Evolutionary conservation across 2,888 invertebrate species (phyloP).

Genomic region (Drosophila putrida): DNA sequence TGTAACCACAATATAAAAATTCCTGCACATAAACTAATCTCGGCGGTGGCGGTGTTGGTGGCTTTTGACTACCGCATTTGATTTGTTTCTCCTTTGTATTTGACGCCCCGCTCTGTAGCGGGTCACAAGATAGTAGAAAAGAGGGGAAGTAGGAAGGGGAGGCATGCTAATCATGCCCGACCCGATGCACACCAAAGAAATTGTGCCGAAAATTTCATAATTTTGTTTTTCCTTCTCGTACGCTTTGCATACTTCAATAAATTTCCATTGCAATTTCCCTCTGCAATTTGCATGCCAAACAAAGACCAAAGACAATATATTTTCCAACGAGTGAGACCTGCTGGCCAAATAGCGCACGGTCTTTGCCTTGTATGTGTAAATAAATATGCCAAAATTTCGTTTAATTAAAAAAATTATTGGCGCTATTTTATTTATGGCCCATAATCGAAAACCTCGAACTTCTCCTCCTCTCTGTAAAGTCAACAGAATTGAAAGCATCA

Average conservation of each 20-base stretch:
- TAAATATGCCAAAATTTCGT: slow-evolving; percentile 62
- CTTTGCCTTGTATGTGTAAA: slow-evolving; percentile 46
- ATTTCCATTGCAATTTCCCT: slow-evolving; percentile 49
- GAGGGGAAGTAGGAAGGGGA: neutral
- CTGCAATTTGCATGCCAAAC: slow-evolving; percentile 65
- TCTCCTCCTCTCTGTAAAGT: neutral
- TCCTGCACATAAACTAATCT: slow-evolving; percentile 80
- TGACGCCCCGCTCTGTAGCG: slow-evolving; percentile 52
- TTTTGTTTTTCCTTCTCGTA: slow-evolving; percentile 28
- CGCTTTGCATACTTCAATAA: slow-evolving; percentile 38
- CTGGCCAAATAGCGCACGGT: slow-evolving; percentile 28
- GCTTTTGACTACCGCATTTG: slow-evolving; percentile 68
- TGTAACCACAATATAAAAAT: slow-evolving; percentile 79
- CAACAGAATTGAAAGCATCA: slow-evolving; percentile 10
- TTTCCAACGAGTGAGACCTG: neutral
- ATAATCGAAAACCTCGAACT: slow-evolving; percentile 47
- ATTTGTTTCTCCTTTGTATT: slow-evolving; percentile 42
- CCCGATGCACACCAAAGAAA: slow-evolving; percentile 65
- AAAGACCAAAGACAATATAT: slow-evolving; percentile 13
- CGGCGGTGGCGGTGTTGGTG: slow-evolving; percentile 23
- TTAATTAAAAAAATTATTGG: slow-evolving; percentile 78
- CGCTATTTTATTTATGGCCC: slow-evolving; percentile 71
- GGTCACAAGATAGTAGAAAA: slow-evolving; percentile 17
- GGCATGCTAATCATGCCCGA: slow-evolving; percentile 60
- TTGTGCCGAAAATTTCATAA: slow-evolving; percentile 68